phyloP scores from a whole-genome alignment of 2,888 invertebrate species.

The Polymixis flavicincta region DNA sequence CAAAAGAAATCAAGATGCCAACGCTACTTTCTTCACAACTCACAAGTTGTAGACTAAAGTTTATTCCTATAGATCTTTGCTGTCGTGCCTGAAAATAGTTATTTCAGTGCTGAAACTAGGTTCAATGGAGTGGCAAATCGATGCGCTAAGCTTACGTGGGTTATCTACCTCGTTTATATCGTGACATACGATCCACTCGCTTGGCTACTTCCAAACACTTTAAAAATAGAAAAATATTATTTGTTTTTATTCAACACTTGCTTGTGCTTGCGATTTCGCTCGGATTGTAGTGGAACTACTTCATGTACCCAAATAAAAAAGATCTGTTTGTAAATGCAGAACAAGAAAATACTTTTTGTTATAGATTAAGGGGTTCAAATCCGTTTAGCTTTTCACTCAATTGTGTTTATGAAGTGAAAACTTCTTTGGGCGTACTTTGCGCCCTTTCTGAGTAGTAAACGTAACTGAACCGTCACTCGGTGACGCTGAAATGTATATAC shows the following conservation, averaged over 20 bases:
- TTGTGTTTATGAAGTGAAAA: not conserved
- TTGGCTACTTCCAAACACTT: conserved; percentile 23
- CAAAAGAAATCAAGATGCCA: conserved; percentile 5
- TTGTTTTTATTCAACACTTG: not conserved
- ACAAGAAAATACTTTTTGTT: not conserved
- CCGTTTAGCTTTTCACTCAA: not conserved
- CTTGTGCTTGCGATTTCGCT: not conserved
- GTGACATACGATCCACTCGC: conserved; percentile 57
- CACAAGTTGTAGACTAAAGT: conserved; percentile 19
- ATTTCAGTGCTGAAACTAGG: conserved; percentile 65
- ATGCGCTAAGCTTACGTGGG: conserved; percentile 65
- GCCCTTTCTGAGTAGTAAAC: not conserved
- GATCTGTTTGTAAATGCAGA: not conserved
- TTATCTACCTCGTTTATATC: conserved; percentile 61
- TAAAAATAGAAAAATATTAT: conserved; percentile 17
- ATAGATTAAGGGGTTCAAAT: no score
- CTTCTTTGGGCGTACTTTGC: no score
- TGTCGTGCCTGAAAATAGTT: conserved; percentile 61
- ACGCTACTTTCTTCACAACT: not conserved
- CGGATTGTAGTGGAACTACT: not conserved
- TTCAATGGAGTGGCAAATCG: conserved; percentile 72
- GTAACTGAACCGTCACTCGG: no score
- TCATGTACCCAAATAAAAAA: not conserved
- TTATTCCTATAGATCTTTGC: conserved; percentile 53
- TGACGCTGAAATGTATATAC: not conserved